A percentile compares a stretch with the other conserved stretches of the same genome.
Evolutionary conservation across 2,113 vertebrate species (phyloP).

Genomic region (Phalacrocorax aristotelis): DNA sequence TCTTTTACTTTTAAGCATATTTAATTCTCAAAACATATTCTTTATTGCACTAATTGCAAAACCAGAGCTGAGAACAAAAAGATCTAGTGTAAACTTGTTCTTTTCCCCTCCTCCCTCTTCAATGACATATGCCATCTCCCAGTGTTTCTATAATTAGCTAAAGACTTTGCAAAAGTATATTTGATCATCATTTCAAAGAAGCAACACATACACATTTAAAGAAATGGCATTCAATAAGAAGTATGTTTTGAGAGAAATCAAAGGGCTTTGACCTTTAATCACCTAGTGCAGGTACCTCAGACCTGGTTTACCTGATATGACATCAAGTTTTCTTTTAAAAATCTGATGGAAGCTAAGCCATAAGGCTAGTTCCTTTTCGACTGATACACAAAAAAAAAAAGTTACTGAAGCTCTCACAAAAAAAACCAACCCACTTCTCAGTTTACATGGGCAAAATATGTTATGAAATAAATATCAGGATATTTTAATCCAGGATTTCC

Average conservation of each 20-base stretch:
- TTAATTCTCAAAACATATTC: neutral
- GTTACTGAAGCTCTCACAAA: neutral
- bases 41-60: neutral
- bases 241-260: neutral
- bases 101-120: neutral
- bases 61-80: neutral
- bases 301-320: neutral
- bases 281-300: neutral
- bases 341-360: neutral
- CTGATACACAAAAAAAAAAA: neutral
- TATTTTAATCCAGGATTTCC: neutral
- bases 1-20: neutral
- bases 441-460: neutral
- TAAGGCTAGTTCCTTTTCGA: neutral
- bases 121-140: neutral
- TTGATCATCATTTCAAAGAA: neutral
- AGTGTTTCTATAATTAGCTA: neutral
- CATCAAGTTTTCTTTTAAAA: neutral
- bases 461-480: neutral
- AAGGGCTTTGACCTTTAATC: neutral
- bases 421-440: neutral
- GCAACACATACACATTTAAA: neutral
- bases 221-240: neutral
- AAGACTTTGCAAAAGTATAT: neutral
- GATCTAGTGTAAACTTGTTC: neutral